Evolutionary conservation across 2,888 invertebrate species (phyloP).

Genomic region (Melanargia galathea): DNA sequence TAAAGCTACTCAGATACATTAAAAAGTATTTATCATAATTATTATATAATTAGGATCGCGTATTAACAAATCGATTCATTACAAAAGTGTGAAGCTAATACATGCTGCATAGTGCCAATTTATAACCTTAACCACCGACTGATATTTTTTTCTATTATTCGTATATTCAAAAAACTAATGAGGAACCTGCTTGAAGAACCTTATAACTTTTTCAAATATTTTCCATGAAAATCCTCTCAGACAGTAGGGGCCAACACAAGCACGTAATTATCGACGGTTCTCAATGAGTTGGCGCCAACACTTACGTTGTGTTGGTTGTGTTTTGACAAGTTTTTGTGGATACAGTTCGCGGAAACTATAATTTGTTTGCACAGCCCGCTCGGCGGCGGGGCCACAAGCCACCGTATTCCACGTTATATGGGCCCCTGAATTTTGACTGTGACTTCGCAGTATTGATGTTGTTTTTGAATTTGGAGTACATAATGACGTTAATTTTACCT

Average conservation of each 20-base stretch:
- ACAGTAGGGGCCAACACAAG: conserved; percentile 5
- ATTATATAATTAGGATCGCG: too few relatives aligned
- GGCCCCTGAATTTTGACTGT: conserved; percentile 12
- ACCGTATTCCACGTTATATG: conserved; percentile 9
- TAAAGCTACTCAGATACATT: too few relatives aligned
- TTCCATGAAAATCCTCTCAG: background rate
- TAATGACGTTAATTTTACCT: background rate
- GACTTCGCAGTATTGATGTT: conserved; percentile 17
- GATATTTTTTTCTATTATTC: too few relatives aligned
- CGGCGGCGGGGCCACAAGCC: conserved; percentile 1
- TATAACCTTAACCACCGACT: too few relatives aligned
- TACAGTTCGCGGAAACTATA: conserved; percentile 36
- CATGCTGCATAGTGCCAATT: too few relatives aligned
- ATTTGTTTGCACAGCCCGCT: conserved; percentile 36
- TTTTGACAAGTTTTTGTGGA: conserved; percentile 41
- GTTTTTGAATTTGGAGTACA: conserved; percentile 3
- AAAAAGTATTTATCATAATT: too few relatives aligned
- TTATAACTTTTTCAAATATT: background rate
- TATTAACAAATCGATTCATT: too few relatives aligned
- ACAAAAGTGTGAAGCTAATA: too few relatives aligned
- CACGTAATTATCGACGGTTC: background rate
- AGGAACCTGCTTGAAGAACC: background rate
- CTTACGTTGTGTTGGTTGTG: background rate
- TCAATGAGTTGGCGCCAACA: conserved; percentile 29
- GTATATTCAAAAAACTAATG: background rate